Evolutionary conservation across 2,113 vertebrate genomes (phyloP), one percentile per base, ranked within the genome.

Genomic region (Actinemys pallida): DNA sequence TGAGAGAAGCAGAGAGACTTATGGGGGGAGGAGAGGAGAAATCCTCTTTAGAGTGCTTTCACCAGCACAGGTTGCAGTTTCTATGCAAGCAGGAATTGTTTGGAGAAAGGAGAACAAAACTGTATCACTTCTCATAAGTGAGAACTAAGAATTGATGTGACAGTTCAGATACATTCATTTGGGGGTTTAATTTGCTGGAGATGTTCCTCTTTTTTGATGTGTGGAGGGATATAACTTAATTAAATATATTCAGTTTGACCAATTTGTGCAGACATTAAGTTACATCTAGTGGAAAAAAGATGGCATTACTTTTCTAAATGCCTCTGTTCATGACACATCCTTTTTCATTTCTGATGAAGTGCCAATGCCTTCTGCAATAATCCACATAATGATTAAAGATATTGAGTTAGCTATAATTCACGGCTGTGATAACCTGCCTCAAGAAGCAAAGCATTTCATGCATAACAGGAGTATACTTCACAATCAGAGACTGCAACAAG

Each of bases 331-430:
- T 17, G 2, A 14, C 22, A 17, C 50, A 94, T 86, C 22, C 25
- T 1, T n/a, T 79, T 92, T 84, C 72, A 3, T 65, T 92, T 93
- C n/a, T 91, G 35, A 39, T 22, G 82, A 90, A 91, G 90, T 39
- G 12, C 45, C 42, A 29, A 27, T 47, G 39, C 12, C 75, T 78
- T 27, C 42, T 78, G 45, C 42, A 78, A 78, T 78, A 78, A 78
- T 13, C 25, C 42, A 78, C 12, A 45, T 22, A 4, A 57, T 88
- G 87, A 49, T 49, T 87, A 83, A 84, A 79, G 89, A n/a, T 0
- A 0, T 22, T 87, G 59, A n/a, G 10, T 57, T 39, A 0, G 1
- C n/a, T 53, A 75, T 78, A 10, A 57, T 47, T 83, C 3, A 24
- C 1, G 6, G 39, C 92, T 92, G 57, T 53, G 25, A 75, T 59